A percentile compares a stretch with the other conserved stretches of the same genome.
These are phyloP conservation scores for Acanthiza pusilla DNA, from an alignment of 2,797 vertebrate species.

Conservation along the genomic window DNA sequence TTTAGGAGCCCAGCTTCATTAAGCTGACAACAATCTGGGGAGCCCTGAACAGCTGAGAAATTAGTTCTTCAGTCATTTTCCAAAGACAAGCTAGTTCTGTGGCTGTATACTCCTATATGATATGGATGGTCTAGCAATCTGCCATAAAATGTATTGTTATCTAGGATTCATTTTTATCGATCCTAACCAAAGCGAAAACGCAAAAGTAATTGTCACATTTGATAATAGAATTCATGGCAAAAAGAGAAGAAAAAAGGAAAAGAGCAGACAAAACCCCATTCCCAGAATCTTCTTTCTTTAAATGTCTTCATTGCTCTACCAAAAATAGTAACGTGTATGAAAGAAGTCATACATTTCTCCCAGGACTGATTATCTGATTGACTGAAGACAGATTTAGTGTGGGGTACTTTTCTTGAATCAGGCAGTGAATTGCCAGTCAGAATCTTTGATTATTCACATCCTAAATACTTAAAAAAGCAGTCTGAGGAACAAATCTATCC, in stretches of 20 bases:
- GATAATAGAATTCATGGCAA: neutral
- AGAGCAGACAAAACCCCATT: neutral
- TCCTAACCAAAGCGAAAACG: neutral
- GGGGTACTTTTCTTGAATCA: neutral
- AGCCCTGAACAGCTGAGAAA: neutral
- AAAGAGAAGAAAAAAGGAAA: neutral
- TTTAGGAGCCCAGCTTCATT: neutral
- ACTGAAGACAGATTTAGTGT: neutral
- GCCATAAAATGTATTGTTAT: neutral
- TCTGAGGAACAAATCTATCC: neutral
- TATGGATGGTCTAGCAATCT: neutral
- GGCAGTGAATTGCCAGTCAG: neutral
- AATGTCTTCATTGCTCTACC: neutral
- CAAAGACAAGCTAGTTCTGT: neutral
- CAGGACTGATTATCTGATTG: neutral
- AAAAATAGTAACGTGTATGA: neutral
- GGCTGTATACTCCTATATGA: neutral
- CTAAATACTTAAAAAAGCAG: neutral
- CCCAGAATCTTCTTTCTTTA: neutral
- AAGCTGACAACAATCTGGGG: neutral
- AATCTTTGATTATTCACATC: constrained; percentile 14
- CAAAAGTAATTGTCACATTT: neutral
- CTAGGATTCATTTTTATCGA: neutral
- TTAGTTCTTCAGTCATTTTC: neutral
- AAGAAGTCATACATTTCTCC: neutral